Conservation (phyloP, 1,140 invertebrate species). For the Yoshiicerus persimilis region DNA sequence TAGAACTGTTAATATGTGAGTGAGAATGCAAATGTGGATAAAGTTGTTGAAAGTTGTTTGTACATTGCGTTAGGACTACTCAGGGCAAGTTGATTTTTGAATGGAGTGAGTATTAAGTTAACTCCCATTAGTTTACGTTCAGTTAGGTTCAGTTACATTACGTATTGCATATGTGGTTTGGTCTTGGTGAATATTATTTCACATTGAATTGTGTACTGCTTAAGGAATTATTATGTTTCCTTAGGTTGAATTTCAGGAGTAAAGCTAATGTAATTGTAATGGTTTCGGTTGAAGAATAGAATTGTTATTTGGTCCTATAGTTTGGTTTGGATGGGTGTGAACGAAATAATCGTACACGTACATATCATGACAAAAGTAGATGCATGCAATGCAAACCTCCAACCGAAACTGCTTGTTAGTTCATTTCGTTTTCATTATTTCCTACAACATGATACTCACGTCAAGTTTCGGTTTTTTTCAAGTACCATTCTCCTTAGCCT, state of each 20-base stretch:
- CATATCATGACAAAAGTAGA: constrained; percentile 5
- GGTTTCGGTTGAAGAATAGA: background rate
- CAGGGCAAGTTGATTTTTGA: background rate
- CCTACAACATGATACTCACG: background rate
- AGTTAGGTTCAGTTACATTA: background rate
- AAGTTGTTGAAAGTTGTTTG: constrained; percentile 10
- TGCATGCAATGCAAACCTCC: background rate
- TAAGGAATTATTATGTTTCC: background rate
- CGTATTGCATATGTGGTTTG: background rate
- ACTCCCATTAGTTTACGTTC: background rate
- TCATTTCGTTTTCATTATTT: background rate
- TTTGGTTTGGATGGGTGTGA: background rate
- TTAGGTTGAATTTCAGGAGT: background rate
- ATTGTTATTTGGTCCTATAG: background rate
- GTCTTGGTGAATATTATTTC: background rate
- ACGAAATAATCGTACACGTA: background rate
- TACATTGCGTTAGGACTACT: background rate
- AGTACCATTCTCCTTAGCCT: background rate
- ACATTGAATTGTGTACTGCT: background rate
- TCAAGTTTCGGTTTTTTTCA: constrained; percentile 13
- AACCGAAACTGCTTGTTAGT: background rate
- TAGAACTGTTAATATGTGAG: background rate
- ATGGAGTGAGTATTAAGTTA: background rate
- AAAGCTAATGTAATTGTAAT: background rate
- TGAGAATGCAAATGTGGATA: background rate